Base-by-base conservation (phyloP, 2,797 vertebrate genomes). In the Sphaeramia orbicularis region DNA sequence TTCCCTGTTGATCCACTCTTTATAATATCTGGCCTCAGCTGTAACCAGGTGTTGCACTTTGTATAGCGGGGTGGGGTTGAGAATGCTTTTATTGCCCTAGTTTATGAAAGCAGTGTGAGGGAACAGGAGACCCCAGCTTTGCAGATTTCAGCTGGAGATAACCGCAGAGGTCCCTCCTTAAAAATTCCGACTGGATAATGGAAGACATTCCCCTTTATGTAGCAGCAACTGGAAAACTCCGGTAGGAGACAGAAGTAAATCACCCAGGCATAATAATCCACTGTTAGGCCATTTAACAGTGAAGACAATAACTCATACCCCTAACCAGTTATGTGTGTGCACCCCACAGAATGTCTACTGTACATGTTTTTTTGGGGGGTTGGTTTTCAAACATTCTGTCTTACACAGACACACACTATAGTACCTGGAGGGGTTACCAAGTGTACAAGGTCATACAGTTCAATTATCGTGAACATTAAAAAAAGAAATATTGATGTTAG, bases 21-120 rank as follows among this genome's bases (percentile, higher is more conserved):
- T 71, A 42, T 86, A 75, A 85, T 86, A 72, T 84, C 69, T 80
- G 55, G 63, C 52, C 48, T 59, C 56, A 63, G 62, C 52, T 35
- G 40, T 66, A 65, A 69, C 78, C 80, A 91, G 87, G 77, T 90
- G 90, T 87, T 68, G 69, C 62, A 73, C 80, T 85, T 85, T 43
- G 69, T 66, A 42, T 60, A 36, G 30, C 8, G 72, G 51, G 76
- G 63, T 60, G 63, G 61, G 89, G 89, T 90, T 88, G 92, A 92
- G 86, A 84, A 79, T 85, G 81, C 74, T 90, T 93, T 93, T 93
- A 94, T 90, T 90, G 86, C 67, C 67, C 44, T 60, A 65, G 76
- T 91, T 93, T 90, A 92, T 89, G 83, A 88, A 88, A 77, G 64
- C 71, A 82, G 81, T 50, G 69, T 79, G 63, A 82, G 69, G 79